phyloP scores from a whole-genome alignment of 2,113 vertebrate genomes.

The Mungos mungo region DNA sequence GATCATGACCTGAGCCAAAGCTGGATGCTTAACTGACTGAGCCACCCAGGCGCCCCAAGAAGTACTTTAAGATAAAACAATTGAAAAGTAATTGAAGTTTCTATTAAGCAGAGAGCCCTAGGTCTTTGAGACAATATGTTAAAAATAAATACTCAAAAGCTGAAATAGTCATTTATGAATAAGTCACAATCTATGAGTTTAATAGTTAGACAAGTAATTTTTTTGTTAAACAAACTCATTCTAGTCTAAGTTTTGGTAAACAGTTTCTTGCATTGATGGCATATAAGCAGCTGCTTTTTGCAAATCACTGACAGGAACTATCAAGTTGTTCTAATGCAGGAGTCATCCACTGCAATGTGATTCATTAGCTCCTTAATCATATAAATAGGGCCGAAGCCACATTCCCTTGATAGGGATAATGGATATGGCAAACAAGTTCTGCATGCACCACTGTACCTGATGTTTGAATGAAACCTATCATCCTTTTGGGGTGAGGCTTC shows the following conservation, averaged over 20 bases:
- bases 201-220: neutral
- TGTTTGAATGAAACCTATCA: neutral
- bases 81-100: constrained; percentile 41
- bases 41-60: too few species aligned
- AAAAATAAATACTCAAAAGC: neutral
- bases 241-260: neutral
- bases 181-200: neutral
- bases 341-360: constrained; percentile 48
- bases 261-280: neutral
- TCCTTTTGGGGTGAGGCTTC: neutral
- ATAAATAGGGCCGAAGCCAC: constrained; percentile 46
- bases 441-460: neutral
- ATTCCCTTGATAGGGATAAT: constrained; percentile 17
- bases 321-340: constrained; percentile 12
- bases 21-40: too few species aligned
- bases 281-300: neutral
- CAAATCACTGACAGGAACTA: constrained; percentile 29
- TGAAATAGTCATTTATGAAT: constrained; percentile 17
- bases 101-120: neutral
- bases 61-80: neutral
- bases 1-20: too few species aligned
- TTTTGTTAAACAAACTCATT: neutral
- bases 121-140: neutral
- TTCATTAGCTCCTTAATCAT: constrained; percentile 65
- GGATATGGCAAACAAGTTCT: constrained; percentile 9